phyloP scores from a whole-genome alignment of 2,113 vertebrate species.

The Pseudorasbora parva region DNA sequence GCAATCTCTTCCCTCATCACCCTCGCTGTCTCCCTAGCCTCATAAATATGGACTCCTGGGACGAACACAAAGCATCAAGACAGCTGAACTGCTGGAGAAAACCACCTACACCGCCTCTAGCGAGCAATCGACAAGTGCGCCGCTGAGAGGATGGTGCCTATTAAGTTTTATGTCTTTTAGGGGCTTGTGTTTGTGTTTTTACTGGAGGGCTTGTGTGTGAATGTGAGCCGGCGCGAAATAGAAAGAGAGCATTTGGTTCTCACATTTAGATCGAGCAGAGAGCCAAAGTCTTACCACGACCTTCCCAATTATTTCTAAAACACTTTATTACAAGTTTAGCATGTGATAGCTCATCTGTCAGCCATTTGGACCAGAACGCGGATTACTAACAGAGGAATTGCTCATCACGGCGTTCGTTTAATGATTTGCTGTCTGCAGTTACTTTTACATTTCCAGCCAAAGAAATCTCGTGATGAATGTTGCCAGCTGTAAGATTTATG shows the following conservation, averaged over 20 bases:
- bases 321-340: slow-evolving; percentile 84
- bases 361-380: background rate
- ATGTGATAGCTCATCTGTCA: slow-evolving; percentile 43
- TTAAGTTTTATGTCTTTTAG: slow-evolving; percentile 33
- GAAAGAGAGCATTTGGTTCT: slow-evolving; percentile 16
- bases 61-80: slow-evolving; percentile 73
- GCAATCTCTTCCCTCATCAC: slow-evolving; percentile 61
- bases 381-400: slow-evolving; percentile 68
- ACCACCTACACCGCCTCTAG: slow-evolving; percentile 60
- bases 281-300: slow-evolving; percentile 78
- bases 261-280: slow-evolving; percentile 67
- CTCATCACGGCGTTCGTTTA: slow-evolving; percentile 61
- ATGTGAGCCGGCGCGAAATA: background rate
- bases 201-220: slow-evolving; percentile 28
- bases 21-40: slow-evolving; percentile 49
- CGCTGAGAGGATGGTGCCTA: slow-evolving; percentile 11
- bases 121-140: slow-evolving; percentile 59
- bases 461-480: slow-evolving; percentile 31
- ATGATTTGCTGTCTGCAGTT: slow-evolving; percentile 24
- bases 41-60: slow-evolving; percentile 67
- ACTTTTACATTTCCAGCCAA: slow-evolving; percentile 38
- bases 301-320: slow-evolving; percentile 87
- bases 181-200: slow-evolving; percentile 31
- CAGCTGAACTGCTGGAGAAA: slow-evolving; percentile 66
- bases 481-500: slow-evolving; percentile 41